Evolutionary conservation across 2,888 invertebrate species (phyloP).

Genomic region (Heliconius sara): DNA sequence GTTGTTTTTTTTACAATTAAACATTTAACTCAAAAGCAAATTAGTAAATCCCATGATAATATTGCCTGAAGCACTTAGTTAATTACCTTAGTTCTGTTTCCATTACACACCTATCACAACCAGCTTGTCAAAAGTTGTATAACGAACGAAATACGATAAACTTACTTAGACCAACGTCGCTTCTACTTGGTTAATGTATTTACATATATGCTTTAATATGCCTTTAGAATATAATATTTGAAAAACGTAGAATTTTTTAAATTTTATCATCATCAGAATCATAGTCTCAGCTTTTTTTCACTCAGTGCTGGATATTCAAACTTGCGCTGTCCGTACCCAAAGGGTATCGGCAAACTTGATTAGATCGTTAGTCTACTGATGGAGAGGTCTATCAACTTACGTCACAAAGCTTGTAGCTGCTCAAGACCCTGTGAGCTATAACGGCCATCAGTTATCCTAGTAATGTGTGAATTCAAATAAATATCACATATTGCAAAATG

Average conservation of each 20-base stretch:
- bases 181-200: neutral
- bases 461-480: too few species aligned
- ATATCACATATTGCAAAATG: too few species aligned
- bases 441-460: too few species aligned
- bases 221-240: neutral
- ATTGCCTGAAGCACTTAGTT: constrained; percentile 2
- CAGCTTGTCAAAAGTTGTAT: constrained; percentile 1
- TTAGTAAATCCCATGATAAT: neutral
- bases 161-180: neutral
- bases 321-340: neutral
- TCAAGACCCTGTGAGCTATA: too few species aligned
- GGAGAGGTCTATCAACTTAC: too few species aligned
- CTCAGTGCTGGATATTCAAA: too few species aligned
- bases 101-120: constrained; percentile 14
- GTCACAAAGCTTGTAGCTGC: too few species aligned
- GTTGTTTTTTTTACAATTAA: neutral
- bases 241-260: neutral
- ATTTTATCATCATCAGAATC: neutral
- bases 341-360: too few species aligned
- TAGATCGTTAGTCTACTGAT: too few species aligned
- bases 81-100: constrained; percentile 7
- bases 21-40: neutral
- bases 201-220: too few species aligned
- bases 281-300: too few species aligned
- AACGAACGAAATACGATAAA: neutral